Percentiles rank a stretch among this genome's conserved stretches.
phyloP scores from a whole-genome alignment of 2,888 invertebrate genomes.

The Sinhomidia bicolor region DNA sequence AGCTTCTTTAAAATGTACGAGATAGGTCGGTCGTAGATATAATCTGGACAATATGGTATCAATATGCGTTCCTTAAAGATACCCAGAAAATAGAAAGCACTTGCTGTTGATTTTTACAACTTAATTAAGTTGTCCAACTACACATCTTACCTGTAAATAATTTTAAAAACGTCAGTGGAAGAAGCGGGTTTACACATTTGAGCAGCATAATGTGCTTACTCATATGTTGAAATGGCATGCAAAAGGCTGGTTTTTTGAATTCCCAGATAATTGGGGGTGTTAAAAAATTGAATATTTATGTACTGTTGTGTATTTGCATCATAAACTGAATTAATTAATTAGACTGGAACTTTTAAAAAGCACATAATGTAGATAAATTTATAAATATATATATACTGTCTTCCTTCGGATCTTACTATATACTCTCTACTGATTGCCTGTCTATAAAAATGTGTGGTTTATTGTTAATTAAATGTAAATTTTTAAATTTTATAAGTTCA shows the following conservation, averaged over 20 bases:
- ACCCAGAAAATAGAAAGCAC: neutral
- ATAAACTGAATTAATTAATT: neutral
- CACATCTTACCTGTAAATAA: neutral
- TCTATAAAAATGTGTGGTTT: neutral
- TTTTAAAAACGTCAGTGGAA: neutral
- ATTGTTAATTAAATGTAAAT: neutral
- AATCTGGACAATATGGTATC: too few species aligned
- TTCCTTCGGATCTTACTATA: slow-evolving; percentile 53
- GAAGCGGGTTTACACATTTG: slow-evolving; percentile 32
- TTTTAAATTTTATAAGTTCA: neutral
- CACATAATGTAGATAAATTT: too few species aligned
- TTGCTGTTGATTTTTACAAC: neutral
- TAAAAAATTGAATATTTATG: neutral
- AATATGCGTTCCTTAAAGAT: neutral
- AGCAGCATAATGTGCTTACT: neutral
- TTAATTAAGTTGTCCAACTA: neutral
- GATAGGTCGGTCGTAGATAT: too few species aligned
- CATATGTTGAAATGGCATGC: neutral
- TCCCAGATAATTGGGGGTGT: neutral
- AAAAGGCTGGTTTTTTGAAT: slow-evolving; percentile 29
- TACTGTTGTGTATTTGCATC: neutral
- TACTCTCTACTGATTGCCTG: slow-evolving; percentile 44
- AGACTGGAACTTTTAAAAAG: slow-evolving; percentile 44
- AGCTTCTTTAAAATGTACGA: too few species aligned
- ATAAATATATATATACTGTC: slow-evolving; percentile 32